Percentiles rank a stretch among this genome's conserved stretches.
phyloP scores from a whole-genome alignment of 1,140 invertebrate genomes.

The Drosophila nigromelanica region DNA sequence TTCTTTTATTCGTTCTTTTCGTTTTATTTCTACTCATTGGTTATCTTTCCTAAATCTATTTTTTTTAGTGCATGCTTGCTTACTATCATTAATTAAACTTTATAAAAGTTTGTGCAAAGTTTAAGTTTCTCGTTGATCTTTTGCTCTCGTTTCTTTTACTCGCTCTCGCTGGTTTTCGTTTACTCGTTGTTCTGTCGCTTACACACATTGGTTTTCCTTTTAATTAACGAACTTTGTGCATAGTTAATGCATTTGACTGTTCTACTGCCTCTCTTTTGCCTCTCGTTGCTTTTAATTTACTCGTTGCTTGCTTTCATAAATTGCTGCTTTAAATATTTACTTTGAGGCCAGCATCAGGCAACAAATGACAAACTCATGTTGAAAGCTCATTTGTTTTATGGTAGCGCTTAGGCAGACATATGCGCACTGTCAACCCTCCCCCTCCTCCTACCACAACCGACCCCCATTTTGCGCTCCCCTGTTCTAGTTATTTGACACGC shows the following conservation, averaged over 20 bases:
- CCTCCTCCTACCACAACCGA: neutral
- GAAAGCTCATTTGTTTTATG: slow-evolving; percentile 79
- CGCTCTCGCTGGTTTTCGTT: neutral
- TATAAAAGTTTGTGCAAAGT: no score
- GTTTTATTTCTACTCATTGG: no score
- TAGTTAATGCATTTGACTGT: neutral
- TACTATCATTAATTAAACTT: no score
- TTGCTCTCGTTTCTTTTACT: neutral
- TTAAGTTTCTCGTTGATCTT: neutral
- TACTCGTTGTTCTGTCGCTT: neutral
- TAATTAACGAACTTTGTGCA: slow-evolving; percentile 12
- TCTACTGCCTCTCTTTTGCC: neutral
- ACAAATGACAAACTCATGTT: slow-evolving; percentile 76
- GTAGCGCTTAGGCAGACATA: slow-evolving; percentile 68
- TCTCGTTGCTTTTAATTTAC: neutral
- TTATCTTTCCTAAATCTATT: no score
- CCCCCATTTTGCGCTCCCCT: slow-evolving; percentile 10
- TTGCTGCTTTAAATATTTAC: slow-evolving; percentile 48
- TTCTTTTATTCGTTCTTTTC: no score
- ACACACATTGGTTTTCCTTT: neutral
- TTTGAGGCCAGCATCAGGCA: slow-evolving; percentile 30
- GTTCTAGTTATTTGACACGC: slow-evolving; percentile 77
- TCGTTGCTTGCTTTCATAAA: neutral
- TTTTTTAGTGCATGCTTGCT: no score
- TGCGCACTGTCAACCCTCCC: slow-evolving; percentile 30